Conservation (phyloP, 1,140 invertebrate genomes). For the Magallana gigas region DNA sequence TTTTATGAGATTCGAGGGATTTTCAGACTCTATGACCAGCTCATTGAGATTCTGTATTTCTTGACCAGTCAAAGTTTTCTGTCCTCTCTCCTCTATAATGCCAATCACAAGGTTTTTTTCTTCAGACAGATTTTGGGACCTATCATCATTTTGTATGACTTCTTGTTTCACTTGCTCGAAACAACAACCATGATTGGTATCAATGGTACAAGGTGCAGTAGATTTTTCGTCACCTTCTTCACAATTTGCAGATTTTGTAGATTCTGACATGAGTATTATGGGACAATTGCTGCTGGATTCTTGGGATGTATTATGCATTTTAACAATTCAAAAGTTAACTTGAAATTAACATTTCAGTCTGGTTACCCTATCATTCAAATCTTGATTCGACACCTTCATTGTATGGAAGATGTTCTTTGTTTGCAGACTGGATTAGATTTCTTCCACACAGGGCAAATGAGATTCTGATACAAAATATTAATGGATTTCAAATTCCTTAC, state of each 20-base stretch:
- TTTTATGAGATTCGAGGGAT: neutral
- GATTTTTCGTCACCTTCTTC: neutral
- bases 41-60: slow-evolving; percentile 15
- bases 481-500: neutral
- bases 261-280: neutral
- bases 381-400: no score
- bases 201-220: neutral
- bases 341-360: no score
- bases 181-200: neutral
- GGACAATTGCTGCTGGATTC: neutral
- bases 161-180: neutral
- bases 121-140: neutral
- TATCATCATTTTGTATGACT: neutral
- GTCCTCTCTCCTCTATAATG: neutral
- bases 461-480: neutral
- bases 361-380: no score
- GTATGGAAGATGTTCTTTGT: neutral
- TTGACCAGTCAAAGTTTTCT: neutral
- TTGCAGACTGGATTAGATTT: neutral
- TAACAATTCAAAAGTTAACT: neutral
- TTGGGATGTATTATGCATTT: slow-evolving; percentile 21
- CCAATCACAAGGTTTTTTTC: neutral
- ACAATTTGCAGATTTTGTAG: neutral
- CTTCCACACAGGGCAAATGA: neutral
- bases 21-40: slow-evolving; percentile 15